phyloP scores from a whole-genome alignment of 1,140 invertebrate genomes.

The Trachymyrmex cornetzi region DNA sequence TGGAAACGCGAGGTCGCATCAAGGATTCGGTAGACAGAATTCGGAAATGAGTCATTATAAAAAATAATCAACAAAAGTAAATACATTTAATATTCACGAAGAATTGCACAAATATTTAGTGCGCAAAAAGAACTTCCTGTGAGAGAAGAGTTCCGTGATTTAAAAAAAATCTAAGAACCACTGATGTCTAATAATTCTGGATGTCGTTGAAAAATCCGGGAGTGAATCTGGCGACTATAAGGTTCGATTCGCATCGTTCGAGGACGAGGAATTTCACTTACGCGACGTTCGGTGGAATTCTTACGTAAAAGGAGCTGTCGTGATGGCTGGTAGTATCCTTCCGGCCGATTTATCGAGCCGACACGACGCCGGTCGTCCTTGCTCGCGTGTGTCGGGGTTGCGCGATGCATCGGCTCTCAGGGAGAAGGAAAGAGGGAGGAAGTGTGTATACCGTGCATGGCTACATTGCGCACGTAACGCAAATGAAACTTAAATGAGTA shows the following conservation, averaged over 20 bases:
- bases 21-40: background rate
- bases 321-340: constrained; percentile 65
- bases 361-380: constrained; percentile 57
- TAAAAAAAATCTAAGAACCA: background rate
- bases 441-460: background rate
- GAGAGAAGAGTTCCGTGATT: background rate
- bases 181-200: background rate
- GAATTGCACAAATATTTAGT: background rate
- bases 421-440: constrained; percentile 31
- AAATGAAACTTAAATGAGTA: constrained; percentile 78
- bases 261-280: constrained; percentile 46
- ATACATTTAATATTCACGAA: background rate
- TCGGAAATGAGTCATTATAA: constrained; percentile 12
- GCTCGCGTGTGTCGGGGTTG: constrained; percentile 50
- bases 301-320: constrained; percentile 58
- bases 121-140: background rate
- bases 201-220: constrained; percentile 20
- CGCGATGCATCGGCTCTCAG: constrained; percentile 20
- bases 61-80: constrained; percentile 2
- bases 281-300: constrained; percentile 37
- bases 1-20: background rate
- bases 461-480: constrained; percentile 64
- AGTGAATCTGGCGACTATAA: background rate
- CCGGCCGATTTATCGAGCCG: constrained; percentile 60
- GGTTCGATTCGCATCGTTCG: background rate